Evolutionary conservation across 1,140 invertebrate species (phyloP).

Genomic region (Eufriesea mexicana): DNA sequence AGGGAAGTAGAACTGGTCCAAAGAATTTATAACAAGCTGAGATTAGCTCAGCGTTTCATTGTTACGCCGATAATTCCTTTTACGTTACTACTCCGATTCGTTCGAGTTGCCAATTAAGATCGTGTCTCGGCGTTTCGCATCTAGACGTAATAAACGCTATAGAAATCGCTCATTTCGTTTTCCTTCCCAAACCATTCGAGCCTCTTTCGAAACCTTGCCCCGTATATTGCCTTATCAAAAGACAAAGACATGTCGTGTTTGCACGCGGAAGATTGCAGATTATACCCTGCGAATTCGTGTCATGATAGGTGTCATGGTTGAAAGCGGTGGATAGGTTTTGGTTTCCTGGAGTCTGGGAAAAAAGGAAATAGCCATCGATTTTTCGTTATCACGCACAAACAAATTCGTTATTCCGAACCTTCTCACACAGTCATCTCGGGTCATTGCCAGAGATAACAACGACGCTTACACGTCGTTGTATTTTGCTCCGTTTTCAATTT

Average conservation of each 20-base stretch:
- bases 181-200: background rate
- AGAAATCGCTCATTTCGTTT: background rate
- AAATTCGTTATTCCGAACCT: background rate
- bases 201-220: too few relatives aligned
- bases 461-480: slow-evolving; percentile 29
- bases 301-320: background rate
- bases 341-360: too few relatives aligned
- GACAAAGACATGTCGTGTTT: background rate
- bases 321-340: background rate
- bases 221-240: background rate
- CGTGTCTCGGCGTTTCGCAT: background rate
- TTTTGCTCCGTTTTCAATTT: background rate
- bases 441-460: slow-evolving; percentile 59
- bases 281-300: too few relatives aligned
- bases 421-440: slow-evolving; percentile 34
- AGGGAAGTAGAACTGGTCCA: background rate
- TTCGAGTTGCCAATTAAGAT: background rate
- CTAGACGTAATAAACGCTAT: background rate
- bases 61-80: background rate
- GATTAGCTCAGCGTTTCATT: background rate
- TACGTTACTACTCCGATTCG: too few relatives aligned
- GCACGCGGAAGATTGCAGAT: background rate
- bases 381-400: slow-evolving; percentile 2
- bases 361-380: background rate
- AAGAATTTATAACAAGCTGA: background rate